Evolutionary conservation across 2,888 invertebrate genomes (phyloP).

Genomic region (Chironomus tentans): DNA sequence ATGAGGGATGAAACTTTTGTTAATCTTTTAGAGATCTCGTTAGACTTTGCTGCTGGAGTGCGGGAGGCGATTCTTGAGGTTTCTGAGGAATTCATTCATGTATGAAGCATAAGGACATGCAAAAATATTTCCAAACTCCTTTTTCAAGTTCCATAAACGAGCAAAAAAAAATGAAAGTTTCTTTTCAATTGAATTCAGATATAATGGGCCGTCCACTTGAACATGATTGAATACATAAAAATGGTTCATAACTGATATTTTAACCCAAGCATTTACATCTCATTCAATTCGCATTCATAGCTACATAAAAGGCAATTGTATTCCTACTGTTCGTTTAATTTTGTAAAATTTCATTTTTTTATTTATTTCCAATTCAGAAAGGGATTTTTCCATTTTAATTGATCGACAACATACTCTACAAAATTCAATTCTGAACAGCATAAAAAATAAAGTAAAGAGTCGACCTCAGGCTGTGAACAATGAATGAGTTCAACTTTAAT

Average conservation of each 20-base stretch:
- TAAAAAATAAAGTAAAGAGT: not conserved
- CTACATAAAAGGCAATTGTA: slow-evolving; percentile 23
- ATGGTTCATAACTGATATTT: not conserved
- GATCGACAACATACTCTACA: not conserved
- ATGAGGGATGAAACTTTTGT: not conserved
- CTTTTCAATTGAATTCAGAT: not conserved
- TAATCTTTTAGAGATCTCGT: not conserved
- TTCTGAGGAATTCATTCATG: not conserved
- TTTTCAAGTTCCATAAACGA: not conserved
- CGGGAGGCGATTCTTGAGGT: not conserved
- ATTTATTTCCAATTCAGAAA: too few species aligned
- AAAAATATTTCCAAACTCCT: not conserved
- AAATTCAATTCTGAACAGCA: too few species aligned
- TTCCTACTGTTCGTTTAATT: slow-evolving; percentile 17
- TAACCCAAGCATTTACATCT: not conserved
- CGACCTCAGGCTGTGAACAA: not conserved
- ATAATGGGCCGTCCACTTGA: not conserved
- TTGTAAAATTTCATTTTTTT: too few species aligned
- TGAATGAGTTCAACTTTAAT: not conserved
- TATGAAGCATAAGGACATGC: not conserved
- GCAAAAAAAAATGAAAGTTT: not conserved
- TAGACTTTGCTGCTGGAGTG: not conserved
- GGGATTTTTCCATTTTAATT: not conserved
- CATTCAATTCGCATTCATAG: not conserved
- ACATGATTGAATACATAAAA: not conserved